phyloP scores from a whole-genome alignment of 2,113 vertebrate species.

The Oplegnathus fasciatus region DNA sequence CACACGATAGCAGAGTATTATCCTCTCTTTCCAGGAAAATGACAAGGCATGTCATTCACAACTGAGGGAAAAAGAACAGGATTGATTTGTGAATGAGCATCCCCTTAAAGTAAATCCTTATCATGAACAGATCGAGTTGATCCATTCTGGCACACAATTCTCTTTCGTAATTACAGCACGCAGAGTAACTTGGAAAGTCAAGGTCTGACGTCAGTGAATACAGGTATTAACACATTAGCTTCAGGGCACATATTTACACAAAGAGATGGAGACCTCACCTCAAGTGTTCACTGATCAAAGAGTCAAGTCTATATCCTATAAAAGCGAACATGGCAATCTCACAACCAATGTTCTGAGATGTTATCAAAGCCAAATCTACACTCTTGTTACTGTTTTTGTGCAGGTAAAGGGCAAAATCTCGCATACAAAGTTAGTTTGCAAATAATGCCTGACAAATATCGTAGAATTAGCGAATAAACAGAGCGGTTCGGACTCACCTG shows the following conservation, averaged over 20 bases:
- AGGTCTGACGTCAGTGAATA: background rate
- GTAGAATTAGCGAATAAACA: slow-evolving; percentile 22
- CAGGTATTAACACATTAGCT: background rate
- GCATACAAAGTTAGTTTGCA: slow-evolving; percentile 38
- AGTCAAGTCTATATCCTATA: background rate
- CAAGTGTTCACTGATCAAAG: background rate
- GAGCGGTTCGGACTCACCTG: slow-evolving; percentile 72
- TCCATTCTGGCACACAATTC: slow-evolving; percentile 8
- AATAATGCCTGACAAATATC: background rate
- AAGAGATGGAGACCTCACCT: background rate
- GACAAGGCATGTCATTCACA: background rate
- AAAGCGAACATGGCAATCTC: background rate
- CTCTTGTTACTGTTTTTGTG: fast-evolving
- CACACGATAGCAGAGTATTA: background rate
- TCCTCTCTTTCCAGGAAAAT: slow-evolving; percentile 23
- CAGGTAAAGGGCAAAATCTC: background rate
- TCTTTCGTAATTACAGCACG: background rate
- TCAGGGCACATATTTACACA: background rate
- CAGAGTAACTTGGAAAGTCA: background rate
- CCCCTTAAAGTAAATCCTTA: slow-evolving; percentile 5
- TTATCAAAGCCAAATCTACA: background rate
- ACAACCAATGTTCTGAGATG: background rate
- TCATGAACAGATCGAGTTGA: slow-evolving; percentile 6
- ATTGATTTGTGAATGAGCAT: slow-evolving; percentile 31
- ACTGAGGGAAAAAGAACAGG: slow-evolving; percentile 34